Evolutionary conservation across 1,140 invertebrate genomes (phyloP), one percentile per base, ranked within the genome.

Genomic region (Drosophila takahashii): DNA sequence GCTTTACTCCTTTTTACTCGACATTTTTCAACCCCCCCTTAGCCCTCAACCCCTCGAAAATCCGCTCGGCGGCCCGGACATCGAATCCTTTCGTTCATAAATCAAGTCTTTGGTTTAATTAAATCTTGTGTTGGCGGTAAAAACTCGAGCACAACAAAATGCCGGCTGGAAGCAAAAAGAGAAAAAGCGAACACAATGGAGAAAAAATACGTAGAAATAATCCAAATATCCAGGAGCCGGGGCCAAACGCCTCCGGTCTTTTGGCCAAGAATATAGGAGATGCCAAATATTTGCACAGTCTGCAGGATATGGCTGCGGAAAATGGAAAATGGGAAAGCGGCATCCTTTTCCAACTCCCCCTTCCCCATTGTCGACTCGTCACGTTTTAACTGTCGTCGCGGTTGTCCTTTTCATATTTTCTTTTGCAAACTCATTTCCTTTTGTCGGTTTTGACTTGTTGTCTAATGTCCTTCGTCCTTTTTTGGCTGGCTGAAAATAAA

Each of bases 91-190:
- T 91, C 90, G 86, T 89, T 91, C 90, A 91, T 91, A 91, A 91
- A 91, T 91, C 90, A 91, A 91, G 90, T 91, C 90, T 90, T 91
- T 90, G 90, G 90, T 91, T 91, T 91, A 91, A 91, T 91, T 91
- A 91, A 91, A 91, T 91, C 90, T 91, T 91, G 90, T 90, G 90
- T 90, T 91, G 90, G 90, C 90, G 85, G 90, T 91, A 91, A 91
- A 91, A 91, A 81, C 76, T 81, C 87, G 72, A 72, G 75, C 75
- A 83, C 67, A 81, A 77, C 67, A 70, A 70, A 69, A 70, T 70
- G 52, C 50, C 42, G 42, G 51, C 64, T 81, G 79, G 32, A 64
- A 32, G 60, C 51, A 50, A 69, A 66, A 62, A 56, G 26, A 16
- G 18, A 9, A 34, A 39, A 16, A 29, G 41, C 15, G 48, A 54